Percentiles rank a stretch among this genome's conserved stretches.
Evolutionary conservation across 2,797 vertebrate species (phyloP).

Genomic region (Chelon auratus): DNA sequence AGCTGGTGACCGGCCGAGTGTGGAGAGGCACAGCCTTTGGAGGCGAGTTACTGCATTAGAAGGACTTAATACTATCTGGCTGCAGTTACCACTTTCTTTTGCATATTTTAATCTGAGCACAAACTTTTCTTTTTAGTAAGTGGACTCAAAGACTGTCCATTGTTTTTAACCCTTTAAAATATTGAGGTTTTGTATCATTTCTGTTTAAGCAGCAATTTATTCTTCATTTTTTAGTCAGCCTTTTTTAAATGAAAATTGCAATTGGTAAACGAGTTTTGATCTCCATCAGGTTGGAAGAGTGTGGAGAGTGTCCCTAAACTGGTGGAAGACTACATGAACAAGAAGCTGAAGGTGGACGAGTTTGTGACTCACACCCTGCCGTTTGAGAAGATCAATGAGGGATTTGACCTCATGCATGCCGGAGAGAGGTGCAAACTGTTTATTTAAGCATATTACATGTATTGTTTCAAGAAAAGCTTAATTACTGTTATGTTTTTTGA

Average conservation of each 20-base stretch:
- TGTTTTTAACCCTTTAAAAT: conserved; percentile 2
- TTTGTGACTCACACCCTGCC: conserved; percentile 93
- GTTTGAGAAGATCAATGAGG: conserved; percentile 93
- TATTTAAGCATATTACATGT: neutral
- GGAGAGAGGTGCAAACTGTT: conserved; percentile 88
- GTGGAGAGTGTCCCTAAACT: conserved; percentile 93
- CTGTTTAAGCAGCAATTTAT: too few relatives aligned
- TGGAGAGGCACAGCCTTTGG: conserved; percentile 98
- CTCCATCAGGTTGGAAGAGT: conserved; percentile 92
- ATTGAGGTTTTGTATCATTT: neutral
- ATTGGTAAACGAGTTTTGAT: neutral
- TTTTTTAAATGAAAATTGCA: neutral
- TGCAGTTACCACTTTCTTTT: conserved; percentile 1
- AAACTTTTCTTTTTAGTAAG: neutral
- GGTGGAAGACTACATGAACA: conserved; percentile 93
- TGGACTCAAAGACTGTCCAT: neutral
- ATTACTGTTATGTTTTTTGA: neutral
- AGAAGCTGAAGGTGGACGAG: conserved; percentile 96
- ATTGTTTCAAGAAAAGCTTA: too few relatives aligned
- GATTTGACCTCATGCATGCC: conserved; percentile 93
- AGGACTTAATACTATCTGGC: conserved; percentile 1
- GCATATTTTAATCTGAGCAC: neutral
- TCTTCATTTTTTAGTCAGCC: too few relatives aligned
- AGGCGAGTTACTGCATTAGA: conserved; percentile 80
- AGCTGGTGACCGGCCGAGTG: conserved; percentile 94